Percentiles rank a stretch among this genome's conserved stretches.
Conservation (phyloP, 2,113 vertebrate genomes). For the Tiliqua scincoides region DNA sequence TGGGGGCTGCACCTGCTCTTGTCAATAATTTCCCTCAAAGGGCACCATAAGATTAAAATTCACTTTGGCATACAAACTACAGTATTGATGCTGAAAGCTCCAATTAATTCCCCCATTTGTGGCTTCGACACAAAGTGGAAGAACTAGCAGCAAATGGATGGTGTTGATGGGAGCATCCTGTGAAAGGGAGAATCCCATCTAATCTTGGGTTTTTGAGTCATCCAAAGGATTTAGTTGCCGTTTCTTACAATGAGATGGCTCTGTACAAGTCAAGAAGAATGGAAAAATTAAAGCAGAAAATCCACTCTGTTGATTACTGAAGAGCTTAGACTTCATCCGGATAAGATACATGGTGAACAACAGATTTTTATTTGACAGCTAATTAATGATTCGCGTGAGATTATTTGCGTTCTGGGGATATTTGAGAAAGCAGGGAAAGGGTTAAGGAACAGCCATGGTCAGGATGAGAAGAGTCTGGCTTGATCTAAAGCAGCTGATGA, state of each 20-base stretch:
- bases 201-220: not conserved
- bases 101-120: not conserved
- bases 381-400: conserved; percentile 6
- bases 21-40: conserved; percentile 53
- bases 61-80: conserved; percentile 62
- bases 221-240: not conserved
- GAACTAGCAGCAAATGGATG: conserved; percentile 35
- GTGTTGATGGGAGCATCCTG: not conserved
- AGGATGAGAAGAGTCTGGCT: not conserved
- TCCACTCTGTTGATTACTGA: not conserved
- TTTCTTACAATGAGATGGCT: conserved; percentile 3
- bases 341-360: not conserved
- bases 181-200: not conserved
- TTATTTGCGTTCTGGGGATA: conserved; percentile 11
- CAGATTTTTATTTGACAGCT: not conserved
- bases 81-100: conserved; percentile 40
- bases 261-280: not conserved
- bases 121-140: conserved; percentile 36
- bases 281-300: conserved; percentile 47
- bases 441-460: not conserved
- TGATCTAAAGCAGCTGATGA: conserved; percentile 64
- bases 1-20: conserved; percentile 59
- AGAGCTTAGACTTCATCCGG: not conserved
- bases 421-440: conserved; percentile 2
- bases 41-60: conserved; percentile 58